Percentiles rank a stretch among this genome's conserved stretches.
Conservation (phyloP, 2,797 vertebrate species). For the Capromys pilorides region DNA sequence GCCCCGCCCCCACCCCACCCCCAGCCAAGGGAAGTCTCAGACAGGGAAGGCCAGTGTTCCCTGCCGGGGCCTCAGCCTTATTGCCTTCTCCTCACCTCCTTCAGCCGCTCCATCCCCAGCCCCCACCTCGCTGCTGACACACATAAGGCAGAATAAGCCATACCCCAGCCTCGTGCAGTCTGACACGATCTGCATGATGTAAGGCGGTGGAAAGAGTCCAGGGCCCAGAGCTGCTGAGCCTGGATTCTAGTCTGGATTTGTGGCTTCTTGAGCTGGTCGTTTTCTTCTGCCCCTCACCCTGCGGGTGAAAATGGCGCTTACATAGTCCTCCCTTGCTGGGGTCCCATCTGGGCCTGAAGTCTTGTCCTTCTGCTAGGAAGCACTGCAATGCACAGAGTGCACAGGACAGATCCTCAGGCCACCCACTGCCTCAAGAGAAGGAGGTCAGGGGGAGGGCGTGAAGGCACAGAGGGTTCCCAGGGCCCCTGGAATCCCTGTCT, state of each 20-base stretch:
- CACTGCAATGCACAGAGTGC: not conserved
- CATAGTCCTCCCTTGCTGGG: not conserved
- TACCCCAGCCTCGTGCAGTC: not conserved
- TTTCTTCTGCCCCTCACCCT: not conserved
- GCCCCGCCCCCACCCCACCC: conserved; percentile 40
- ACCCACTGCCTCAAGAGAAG: not conserved
- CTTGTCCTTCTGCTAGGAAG: not conserved
- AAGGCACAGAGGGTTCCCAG: conserved; percentile 12
- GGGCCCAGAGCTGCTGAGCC: not conserved
- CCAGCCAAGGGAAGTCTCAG: not conserved
- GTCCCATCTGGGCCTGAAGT: conserved; percentile 22
- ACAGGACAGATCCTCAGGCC: not conserved
- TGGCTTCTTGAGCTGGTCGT: not conserved
- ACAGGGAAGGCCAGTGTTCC: not conserved
- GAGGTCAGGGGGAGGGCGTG: not conserved
- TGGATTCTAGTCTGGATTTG: not conserved
- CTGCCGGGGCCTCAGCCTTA: not conserved
- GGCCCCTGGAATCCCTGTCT: conserved; percentile 23
- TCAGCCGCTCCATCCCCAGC: not conserved
- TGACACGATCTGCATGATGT: not conserved
- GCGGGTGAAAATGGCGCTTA: not conserved
- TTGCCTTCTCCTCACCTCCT: conserved; percentile 31
- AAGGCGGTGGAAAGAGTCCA: not conserved
- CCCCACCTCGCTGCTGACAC: not conserved
- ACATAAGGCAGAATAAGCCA: not conserved